phyloP scores from a whole-genome alignment of 2,888 invertebrate species.

The Hanleya hanleyi region DNA sequence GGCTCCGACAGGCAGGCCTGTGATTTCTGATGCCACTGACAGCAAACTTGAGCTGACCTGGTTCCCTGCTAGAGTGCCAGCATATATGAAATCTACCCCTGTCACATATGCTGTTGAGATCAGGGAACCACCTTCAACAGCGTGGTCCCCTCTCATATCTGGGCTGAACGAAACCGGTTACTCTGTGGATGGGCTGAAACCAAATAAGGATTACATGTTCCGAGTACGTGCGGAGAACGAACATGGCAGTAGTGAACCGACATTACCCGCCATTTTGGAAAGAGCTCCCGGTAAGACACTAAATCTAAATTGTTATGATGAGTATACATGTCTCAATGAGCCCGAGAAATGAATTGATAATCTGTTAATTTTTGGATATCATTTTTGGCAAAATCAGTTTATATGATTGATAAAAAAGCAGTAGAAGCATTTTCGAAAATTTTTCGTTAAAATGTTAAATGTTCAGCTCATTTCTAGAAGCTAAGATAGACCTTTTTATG shows the following conservation, averaged over 20 bases:
- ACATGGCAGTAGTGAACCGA: conserved; percentile 85
- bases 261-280: conserved; percentile 59
- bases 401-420: too few species aligned
- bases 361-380: too few species aligned
- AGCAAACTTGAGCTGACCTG: conserved; percentile 91
- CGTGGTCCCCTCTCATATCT: background rate
- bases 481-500: too few species aligned
- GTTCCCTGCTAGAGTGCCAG: conserved; percentile 92
- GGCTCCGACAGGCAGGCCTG: conserved; percentile 82
- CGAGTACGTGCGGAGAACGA: conserved; percentile 96
- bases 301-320: too few species aligned
- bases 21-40: conserved; percentile 94
- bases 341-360: too few species aligned
- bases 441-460: too few species aligned
- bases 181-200: conserved; percentile 78
- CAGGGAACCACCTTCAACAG: conserved; percentile 22
- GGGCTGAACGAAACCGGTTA: conserved; percentile 26
- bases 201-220: conserved; percentile 96
- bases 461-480: too few species aligned
- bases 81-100: conserved; percentile 83
- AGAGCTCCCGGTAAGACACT: conserved; percentile 50
- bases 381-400: too few species aligned
- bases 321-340: too few species aligned
- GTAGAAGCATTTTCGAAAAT: too few species aligned
- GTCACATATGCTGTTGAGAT: conserved; percentile 93